Conservation (phyloP, 2,888 invertebrate genomes). For the Celastrina argiolus region DNA sequence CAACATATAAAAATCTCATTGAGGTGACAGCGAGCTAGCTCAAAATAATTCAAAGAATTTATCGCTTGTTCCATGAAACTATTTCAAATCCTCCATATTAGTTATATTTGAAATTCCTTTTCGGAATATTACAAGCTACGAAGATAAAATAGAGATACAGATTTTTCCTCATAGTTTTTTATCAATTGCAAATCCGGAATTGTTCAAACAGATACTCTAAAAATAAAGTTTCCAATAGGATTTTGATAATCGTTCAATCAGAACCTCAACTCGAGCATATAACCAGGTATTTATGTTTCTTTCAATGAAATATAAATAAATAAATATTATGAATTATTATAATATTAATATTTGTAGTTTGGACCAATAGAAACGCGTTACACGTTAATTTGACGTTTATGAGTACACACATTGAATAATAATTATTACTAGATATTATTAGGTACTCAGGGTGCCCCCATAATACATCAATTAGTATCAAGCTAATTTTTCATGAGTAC, state of each 20-base stretch:
- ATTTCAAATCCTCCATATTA: neutral
- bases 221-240: neutral
- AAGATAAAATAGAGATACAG: neutral
- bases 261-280: no score
- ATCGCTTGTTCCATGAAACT: constrained; percentile 6
- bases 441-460: no score
- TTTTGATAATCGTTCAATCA: neutral
- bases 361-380: no score
- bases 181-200: neutral
- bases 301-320: no score
- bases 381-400: no score
- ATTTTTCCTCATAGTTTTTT: neutral
- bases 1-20: neutral
- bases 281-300: no score
- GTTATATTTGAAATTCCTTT: constrained; percentile 9
- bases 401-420: no score
- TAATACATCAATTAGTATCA: no score
- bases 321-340: no score
- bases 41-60: constrained; percentile 1
- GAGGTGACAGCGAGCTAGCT: neutral
- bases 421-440: no score
- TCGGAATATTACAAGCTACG: neutral
- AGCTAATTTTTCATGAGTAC: no score
- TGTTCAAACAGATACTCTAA: neutral
- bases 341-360: no score